Percentiles rank a stretch among this genome's conserved stretches.
phyloP scores from a whole-genome alignment of 2,888 invertebrate species.

The Hirtodrosophila histrioides region DNA sequence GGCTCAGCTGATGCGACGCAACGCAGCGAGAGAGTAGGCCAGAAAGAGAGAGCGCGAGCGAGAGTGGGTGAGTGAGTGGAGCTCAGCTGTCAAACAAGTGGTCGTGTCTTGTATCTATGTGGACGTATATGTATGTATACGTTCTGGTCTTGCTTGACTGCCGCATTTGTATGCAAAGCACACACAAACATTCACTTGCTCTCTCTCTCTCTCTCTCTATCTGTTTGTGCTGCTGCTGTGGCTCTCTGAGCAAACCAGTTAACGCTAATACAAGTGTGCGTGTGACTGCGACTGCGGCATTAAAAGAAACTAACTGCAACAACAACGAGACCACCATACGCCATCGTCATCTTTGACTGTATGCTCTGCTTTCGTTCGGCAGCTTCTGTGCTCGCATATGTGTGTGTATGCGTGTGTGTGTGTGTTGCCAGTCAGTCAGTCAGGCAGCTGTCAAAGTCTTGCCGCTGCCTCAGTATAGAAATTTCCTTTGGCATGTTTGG shows the following conservation, averaged over 20 bases:
- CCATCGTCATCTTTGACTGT: slow-evolving; percentile 65
- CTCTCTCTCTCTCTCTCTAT: slow-evolving; percentile 15
- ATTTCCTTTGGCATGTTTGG: slow-evolving; percentile 80
- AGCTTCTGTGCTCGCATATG: slow-evolving; percentile 52
- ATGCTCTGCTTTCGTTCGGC: slow-evolving; percentile 73
- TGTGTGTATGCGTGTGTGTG: slow-evolving; percentile 20
- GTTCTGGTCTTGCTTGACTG: slow-evolving; percentile 53
- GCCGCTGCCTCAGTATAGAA: slow-evolving; percentile 73
- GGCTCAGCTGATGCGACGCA: slow-evolving; percentile 56
- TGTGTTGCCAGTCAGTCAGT: slow-evolving; percentile 50
- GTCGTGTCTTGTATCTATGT: slow-evolving; percentile 54
- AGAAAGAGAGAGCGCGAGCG: slow-evolving; percentile 20
- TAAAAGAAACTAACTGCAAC: slow-evolving; percentile 57
- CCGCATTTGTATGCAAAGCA: slow-evolving; percentile 69
- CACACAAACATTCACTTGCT: slow-evolving; percentile 31
- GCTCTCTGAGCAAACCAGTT: slow-evolving; percentile 58
- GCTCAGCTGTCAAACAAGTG: slow-evolving; percentile 71
- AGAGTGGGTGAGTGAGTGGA: slow-evolving; percentile 10
- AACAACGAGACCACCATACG: slow-evolving; percentile 19
- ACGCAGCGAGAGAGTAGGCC: slow-evolving; percentile 20
- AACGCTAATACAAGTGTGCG: slow-evolving; percentile 23
- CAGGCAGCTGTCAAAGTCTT: slow-evolving; percentile 57
- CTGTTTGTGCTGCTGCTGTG: slow-evolving; percentile 2
- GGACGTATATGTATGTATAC: slow-evolving; percentile 8
- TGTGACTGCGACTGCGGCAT: slow-evolving; percentile 27